Percentiles rank a stretch among this genome's conserved stretches.
Evolutionary conservation across 1,140 invertebrate genomes (phyloP).

Genomic region (Nylanderia fulva): DNA sequence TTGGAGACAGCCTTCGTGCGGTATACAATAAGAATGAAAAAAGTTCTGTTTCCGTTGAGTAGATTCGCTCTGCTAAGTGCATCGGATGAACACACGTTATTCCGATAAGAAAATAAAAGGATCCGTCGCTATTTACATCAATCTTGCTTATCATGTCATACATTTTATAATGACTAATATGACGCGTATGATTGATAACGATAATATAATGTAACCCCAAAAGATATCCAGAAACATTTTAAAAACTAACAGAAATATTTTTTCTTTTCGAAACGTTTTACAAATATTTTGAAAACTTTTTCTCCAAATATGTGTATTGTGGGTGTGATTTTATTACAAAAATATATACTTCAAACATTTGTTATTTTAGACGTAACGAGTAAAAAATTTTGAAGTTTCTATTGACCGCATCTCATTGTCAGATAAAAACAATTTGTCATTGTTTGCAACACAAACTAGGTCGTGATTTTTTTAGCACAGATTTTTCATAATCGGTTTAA

Average conservation of each 20-base stretch:
- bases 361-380: background rate
- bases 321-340: background rate
- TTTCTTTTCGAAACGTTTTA: background rate
- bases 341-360: background rate
- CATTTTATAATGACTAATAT: background rate
- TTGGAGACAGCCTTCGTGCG: conserved; percentile 9
- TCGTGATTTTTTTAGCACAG: conserved; percentile 31
- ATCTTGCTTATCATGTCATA: background rate
- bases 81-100: conserved; percentile 59
- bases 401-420: conserved; percentile 14
- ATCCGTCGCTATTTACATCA: conserved; percentile 54
- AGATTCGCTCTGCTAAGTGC: conserved; percentile 52
- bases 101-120: conserved; percentile 51
- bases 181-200: background rate
- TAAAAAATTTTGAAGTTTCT: background rate
- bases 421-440: conserved; percentile 30
- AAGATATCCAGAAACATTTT: background rate
- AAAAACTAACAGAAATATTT: background rate
- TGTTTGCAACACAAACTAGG: conserved; percentile 14
- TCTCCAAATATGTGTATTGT: background rate
- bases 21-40: conserved; percentile 33
- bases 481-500: conserved; percentile 30
- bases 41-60: conserved; percentile 38
- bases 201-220: background rate
- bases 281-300: background rate